A percentile compares a stretch with the other conserved stretches of the same genome.
phyloP scores from a whole-genome alignment of 2,113 vertebrate species.

The Lepus americanus region DNA sequence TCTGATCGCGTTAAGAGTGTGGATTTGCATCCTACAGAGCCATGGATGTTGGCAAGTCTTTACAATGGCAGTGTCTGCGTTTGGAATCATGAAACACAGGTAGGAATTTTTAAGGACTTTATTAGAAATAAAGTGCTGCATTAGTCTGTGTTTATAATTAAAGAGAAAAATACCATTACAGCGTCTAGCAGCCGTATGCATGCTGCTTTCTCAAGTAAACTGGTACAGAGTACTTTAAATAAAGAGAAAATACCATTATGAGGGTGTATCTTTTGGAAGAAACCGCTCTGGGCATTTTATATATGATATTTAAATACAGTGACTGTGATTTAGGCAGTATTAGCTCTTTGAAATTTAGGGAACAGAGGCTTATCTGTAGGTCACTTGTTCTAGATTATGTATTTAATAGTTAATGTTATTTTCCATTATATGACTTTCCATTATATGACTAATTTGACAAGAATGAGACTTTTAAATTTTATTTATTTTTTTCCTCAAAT shows the following conservation, averaged over 20 bases:
- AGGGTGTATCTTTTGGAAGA: background rate
- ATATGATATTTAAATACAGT: background rate
- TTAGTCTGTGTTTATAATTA: background rate
- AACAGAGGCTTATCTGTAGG: background rate
- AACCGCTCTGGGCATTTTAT: background rate
- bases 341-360: constrained; percentile 44
- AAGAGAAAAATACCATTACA: background rate
- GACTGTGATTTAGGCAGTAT: background rate
- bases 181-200: accelerated
- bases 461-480: constrained; percentile 14
- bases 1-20: constrained; percentile 98
- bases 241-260: constrained; percentile 7
- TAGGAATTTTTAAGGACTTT: constrained; percentile 77
- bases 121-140: constrained; percentile 28
- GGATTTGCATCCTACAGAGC: constrained; percentile 96
- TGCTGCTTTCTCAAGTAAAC: background rate
- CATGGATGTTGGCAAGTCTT: constrained; percentile 98
- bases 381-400: background rate
- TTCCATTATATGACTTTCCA: no score
- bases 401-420: background rate
- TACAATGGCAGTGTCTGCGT: constrained; percentile 97
- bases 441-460: background rate
- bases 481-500: background rate
- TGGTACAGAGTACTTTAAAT: background rate
- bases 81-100: constrained; percentile 98